Evolutionary conservation across 2,113 vertebrate genomes (phyloP).

Genomic region (Prinia subflava): DNA sequence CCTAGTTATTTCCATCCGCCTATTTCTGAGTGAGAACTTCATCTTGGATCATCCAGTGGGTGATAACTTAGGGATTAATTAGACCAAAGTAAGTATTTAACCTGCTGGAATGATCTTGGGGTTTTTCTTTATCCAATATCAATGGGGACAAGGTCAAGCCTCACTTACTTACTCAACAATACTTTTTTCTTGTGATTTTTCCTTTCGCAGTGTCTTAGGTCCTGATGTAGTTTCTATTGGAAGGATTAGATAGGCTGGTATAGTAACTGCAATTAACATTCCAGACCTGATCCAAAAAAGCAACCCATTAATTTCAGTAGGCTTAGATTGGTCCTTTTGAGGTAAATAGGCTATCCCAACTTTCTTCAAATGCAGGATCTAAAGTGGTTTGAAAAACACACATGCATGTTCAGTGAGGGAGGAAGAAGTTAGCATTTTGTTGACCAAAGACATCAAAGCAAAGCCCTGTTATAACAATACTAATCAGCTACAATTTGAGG

Average conservation of each 20-base stretch:
- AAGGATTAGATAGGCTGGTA: neutral
- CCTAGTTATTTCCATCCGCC: slow-evolving; percentile 46
- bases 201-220: neutral
- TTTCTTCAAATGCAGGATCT: neutral
- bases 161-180: neutral
- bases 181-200: neutral
- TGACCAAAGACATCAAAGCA: neutral
- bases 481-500: neutral
- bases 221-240: neutral
- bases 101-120: neutral
- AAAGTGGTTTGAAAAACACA: neutral
- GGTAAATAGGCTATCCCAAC: neutral
- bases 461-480: neutral
- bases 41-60: neutral
- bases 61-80: neutral
- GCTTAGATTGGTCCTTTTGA: neutral
- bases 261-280: neutral
- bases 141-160: neutral
- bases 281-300: neutral
- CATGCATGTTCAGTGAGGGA: accelerated
- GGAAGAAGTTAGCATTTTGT: neutral
- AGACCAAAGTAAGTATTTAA: neutral
- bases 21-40: slow-evolving; percentile 45
- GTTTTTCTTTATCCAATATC: neutral
- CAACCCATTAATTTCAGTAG: neutral